phyloP scores from a whole-genome alignment of 2,888 invertebrate species.

The Psococerastis gibbosa region DNA sequence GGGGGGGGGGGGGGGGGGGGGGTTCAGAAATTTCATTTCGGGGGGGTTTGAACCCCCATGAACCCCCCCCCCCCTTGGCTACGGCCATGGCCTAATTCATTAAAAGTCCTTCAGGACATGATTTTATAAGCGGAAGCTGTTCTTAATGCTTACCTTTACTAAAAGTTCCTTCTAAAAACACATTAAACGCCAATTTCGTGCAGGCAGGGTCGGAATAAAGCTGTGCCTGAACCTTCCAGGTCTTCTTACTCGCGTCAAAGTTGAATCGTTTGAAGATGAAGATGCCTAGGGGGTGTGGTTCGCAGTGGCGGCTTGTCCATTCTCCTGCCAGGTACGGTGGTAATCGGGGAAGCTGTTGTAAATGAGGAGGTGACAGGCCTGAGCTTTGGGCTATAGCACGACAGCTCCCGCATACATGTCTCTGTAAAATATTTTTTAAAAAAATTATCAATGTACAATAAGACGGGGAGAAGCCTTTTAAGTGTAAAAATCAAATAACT shows the following conservation, averaged over 20 bases:
- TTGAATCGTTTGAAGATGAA: constrained; percentile 31
- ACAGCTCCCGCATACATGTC: constrained; percentile 24
- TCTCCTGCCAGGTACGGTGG: constrained; percentile 31
- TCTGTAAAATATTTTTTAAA: too few relatives aligned
- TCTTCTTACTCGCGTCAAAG: constrained; percentile 25
- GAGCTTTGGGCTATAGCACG: constrained; percentile 25
- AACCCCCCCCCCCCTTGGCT: too few relatives aligned
- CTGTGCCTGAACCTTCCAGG: constrained; percentile 33
- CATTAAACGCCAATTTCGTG: constrained; percentile 29
- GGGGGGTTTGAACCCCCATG: too few relatives aligned
- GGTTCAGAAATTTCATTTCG: too few relatives aligned
- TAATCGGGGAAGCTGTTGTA: constrained; percentile 26
- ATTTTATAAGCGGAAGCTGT: too few relatives aligned
- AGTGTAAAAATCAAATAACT: too few relatives aligned
- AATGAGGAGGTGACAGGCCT: constrained; percentile 29
- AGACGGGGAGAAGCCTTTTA: too few relatives aligned
- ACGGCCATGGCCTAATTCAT: too few relatives aligned
- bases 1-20: too few relatives aligned
- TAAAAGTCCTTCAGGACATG: too few relatives aligned
- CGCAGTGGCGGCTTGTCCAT: constrained; percentile 36
- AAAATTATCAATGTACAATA: too few relatives aligned
- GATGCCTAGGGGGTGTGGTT: constrained; percentile 33
- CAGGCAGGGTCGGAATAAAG: constrained; percentile 36
- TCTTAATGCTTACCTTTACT: constrained; percentile 5
- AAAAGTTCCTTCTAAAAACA: constrained; percentile 32